Base-by-base conservation (phyloP, 1,140 invertebrate genomes). In the Tyrophagus putrescentiae region DNA sequence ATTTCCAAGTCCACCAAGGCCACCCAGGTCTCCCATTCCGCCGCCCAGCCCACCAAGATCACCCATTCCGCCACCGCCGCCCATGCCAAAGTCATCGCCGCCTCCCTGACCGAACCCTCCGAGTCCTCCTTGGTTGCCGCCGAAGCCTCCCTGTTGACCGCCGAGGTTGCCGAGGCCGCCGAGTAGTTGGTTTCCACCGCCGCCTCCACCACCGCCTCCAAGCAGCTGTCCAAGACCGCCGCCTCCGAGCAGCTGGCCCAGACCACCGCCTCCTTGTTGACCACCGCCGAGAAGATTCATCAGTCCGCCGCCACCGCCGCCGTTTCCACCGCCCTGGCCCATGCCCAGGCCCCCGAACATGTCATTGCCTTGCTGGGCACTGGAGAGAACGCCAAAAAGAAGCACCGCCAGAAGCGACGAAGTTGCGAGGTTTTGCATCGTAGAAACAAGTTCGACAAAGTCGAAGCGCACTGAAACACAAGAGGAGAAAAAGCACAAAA, bases 51-150 rank as follows among this genome's bases (percentile, higher is more conserved):
- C 56, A 9, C 56, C 56, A 33, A 29, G 13, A 57, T 39, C 56
- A 33, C 25, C 25, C 11, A 18, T 25, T 16, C 56, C 56, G 18
- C 34, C 34, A 59, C 21, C 18, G 27, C 33, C 32, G 1, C 34
- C 32, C 2, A 39, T 23, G 3, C 56, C 56, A 25, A 57, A 41
- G 39, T 25, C 33, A 29, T 50, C 59, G 13, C 32, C 42, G 9
- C 41, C 61, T 52, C n/a, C n/a, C 16, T n/a, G 52, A 27, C 28
- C 52, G 21, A 56, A 56, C 16, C 52, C 56, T 16, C 56, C 56
- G 27, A 4, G 18, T 28, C 33, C 33, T 7, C 57, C 57, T 27
- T 25, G 13, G 44, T 42, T 25, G 4, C 57, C 57, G n/a, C 56
- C 56, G 7, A 58, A 41, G n/a, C 56, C 56, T 58, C 44, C 44